A percentile compares a stretch with the other conserved stretches of the same genome.
phyloP scores from a whole-genome alignment of 2,113 vertebrate genomes.

The Dipodomys merriami region DNA sequence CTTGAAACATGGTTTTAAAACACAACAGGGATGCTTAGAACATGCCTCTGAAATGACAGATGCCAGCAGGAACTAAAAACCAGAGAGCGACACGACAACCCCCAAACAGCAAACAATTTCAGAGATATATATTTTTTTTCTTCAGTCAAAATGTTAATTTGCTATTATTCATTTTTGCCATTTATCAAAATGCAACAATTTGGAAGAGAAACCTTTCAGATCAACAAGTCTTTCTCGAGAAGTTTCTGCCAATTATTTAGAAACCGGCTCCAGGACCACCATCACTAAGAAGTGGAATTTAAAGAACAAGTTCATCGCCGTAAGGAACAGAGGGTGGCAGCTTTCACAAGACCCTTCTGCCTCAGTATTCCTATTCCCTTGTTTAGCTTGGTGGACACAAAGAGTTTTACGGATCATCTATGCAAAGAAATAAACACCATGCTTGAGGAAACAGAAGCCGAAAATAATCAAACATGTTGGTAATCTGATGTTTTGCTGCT shows the following conservation, averaged over 20 bases:
- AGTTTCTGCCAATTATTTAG: constrained; percentile 75
- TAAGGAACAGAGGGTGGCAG: not conserved
- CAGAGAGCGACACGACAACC: constrained; percentile 64
- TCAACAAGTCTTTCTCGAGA: constrained; percentile 73
- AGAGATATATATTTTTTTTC: constrained; percentile 46
- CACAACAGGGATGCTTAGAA: constrained; percentile 42
- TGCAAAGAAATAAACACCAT: constrained; percentile 74
- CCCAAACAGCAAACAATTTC: constrained; percentile 74
- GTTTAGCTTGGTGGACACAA: not conserved
- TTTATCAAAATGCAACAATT: constrained; percentile 82
- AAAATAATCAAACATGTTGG: constrained; percentile 71
- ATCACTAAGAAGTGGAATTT: not conserved
- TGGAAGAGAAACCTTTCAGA: constrained; percentile 70
- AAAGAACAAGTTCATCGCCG: not conserved
- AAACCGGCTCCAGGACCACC: constrained; percentile 6
- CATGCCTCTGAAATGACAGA: constrained; percentile 59
- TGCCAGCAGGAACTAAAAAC: constrained; percentile 53
- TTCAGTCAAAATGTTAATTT: constrained; percentile 78
- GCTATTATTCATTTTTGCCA: constrained; percentile 82
- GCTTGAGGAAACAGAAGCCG: constrained; percentile 78
- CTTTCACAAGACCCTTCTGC: constrained; percentile 3
- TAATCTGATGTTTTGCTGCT: constrained; percentile 80
- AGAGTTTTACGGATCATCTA: constrained; percentile 43
- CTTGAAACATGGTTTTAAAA: constrained; percentile 44
- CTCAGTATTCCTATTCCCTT: not conserved